Percentiles rank a stretch among this genome's conserved stretches.
Conservation (phyloP, 2,113 vertebrate species). For the Redunca redunca region DNA sequence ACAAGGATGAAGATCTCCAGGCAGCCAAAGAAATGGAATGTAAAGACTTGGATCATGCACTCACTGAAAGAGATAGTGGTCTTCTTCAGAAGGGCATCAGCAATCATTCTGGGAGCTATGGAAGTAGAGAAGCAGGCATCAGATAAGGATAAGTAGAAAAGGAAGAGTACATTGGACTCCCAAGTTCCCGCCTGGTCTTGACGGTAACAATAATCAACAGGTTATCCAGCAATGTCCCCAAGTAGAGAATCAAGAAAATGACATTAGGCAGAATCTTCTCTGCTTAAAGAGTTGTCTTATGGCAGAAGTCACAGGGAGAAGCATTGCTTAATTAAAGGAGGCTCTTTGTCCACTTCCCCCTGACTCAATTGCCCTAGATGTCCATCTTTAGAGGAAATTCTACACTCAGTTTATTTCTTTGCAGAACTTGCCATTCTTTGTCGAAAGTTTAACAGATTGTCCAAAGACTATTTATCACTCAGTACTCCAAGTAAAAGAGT, state of each 20-base stretch:
- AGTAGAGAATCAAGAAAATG: not conserved
- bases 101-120: not conserved
- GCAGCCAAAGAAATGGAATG: too few species aligned
- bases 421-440: not conserved
- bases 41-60: too few species aligned
- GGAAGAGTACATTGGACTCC: constrained; percentile 37
- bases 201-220: not conserved
- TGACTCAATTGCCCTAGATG: not conserved
- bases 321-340: too few species aligned
- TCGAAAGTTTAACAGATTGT: not conserved
- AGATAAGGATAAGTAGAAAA: constrained; percentile 52
- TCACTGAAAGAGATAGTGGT: too few species aligned
- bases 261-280: not conserved
- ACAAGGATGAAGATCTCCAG: too few species aligned
- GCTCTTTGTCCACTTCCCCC: too few species aligned
- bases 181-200: not conserved
- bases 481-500: not conserved
- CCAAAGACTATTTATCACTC: too few species aligned
- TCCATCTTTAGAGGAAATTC: not conserved
- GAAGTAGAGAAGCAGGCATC: constrained; percentile 31
- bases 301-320: not conserved
- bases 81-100: not conserved
- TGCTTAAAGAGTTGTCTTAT: not conserved
- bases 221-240: not conserved
- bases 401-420: not conserved